Evolutionary conservation across 1,140 invertebrate genomes (phyloP).

Genomic region (Drosophila oshimai): DNA sequence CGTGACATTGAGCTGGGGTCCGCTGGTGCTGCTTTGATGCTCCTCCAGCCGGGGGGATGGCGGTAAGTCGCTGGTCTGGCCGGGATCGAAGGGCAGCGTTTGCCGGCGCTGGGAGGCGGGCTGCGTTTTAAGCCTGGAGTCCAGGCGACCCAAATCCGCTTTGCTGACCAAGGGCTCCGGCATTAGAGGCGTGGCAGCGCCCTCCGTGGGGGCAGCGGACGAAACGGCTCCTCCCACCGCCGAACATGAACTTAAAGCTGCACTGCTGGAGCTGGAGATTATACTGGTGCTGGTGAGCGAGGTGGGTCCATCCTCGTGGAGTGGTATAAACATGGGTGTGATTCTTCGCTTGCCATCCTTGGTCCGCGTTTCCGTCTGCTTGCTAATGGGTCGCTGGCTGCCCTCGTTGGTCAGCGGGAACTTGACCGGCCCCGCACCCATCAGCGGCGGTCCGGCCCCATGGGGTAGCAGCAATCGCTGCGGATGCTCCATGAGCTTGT

Average conservation of each 20-base stretch:
- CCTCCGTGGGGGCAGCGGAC: constrained; percentile 1
- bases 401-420: constrained; percentile 20
- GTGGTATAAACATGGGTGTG: constrained; percentile 96
- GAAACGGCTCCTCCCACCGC: neutral
- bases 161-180: constrained; percentile 27
- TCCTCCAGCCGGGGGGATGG: constrained; percentile 9
- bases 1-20: constrained; percentile 51
- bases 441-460: too few relatives aligned
- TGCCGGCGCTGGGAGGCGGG: constrained; percentile 19
- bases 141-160: constrained; percentile 8
- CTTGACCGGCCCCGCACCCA: neutral
- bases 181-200: constrained; percentile 16
- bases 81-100: constrained; percentile 1
- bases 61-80: neutral
- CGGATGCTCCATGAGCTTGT: constrained; percentile 39
- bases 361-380: constrained; percentile 97
- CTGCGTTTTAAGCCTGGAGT: constrained; percentile 22
- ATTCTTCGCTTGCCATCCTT: constrained; percentile 96
- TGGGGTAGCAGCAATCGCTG: neutral
- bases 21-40: constrained; percentile 43
- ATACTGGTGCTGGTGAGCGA: neutral
- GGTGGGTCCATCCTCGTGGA: constrained; percentile 85
- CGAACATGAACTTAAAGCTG: neutral
- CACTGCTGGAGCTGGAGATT: constrained; percentile 11
- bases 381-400: constrained; percentile 88